A percentile compares a stretch with the other conserved stretches of the same genome.
Evolutionary conservation across 2,113 vertebrate species (phyloP).

Genomic region (Potamarius usumacintae): DNA sequence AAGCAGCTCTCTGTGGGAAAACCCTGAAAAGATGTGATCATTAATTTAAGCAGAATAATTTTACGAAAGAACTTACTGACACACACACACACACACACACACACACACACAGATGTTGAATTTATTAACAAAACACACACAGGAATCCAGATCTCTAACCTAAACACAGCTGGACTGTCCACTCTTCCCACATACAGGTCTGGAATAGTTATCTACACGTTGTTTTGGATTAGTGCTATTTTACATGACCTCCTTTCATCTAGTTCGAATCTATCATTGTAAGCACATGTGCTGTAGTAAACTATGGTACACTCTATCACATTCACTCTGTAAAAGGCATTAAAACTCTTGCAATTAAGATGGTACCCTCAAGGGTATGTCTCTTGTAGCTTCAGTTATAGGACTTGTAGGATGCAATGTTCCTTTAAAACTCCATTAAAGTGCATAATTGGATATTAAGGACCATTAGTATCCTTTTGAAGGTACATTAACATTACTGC

Average conservation of each 20-base stretch:
- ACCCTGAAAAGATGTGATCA: background rate
- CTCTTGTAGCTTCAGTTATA: background rate
- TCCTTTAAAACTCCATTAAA: background rate
- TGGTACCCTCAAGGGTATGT: background rate
- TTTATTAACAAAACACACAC: conserved; percentile 40
- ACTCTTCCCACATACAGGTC: conserved; percentile 2
- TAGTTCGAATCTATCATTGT: background rate
- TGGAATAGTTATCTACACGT: background rate
- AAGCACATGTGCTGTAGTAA: background rate
- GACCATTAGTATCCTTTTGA: background rate
- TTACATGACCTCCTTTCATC: conserved; percentile 4
- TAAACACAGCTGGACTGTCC: conserved; percentile 62
- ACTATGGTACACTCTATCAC: background rate
- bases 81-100: background rate
- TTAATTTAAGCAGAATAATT: background rate
- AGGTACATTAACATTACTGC: background rate
- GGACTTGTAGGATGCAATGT: background rate
- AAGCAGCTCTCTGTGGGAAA: background rate
- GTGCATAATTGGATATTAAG: background rate
- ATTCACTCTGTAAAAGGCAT: background rate
- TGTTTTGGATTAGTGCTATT: background rate
- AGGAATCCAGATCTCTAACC: conserved; percentile 38
- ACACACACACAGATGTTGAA: background rate
- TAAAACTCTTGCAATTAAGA: background rate
- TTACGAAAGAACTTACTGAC: background rate